Conservation (phyloP, 2,888 invertebrate species). For the Galerucella calmariensis region DNA sequence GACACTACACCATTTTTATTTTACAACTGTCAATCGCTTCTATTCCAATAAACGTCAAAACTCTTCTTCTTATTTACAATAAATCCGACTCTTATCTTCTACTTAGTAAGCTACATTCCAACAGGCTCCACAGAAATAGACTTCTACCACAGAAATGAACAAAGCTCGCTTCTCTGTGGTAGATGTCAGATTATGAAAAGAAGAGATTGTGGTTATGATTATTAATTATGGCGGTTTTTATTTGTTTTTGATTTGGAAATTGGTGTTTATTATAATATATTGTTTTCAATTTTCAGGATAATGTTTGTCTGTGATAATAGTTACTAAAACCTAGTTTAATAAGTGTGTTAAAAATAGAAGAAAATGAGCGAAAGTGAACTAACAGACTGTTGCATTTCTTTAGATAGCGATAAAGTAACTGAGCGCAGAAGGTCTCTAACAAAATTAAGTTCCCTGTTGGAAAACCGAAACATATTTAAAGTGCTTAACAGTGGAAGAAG, state of each 20-base stretch:
- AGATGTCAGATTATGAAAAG: neutral
- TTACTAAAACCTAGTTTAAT: neutral
- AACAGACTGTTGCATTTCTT: constrained; percentile 3
- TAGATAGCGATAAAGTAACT: constrained; percentile 40
- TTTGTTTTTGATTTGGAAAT: neutral
- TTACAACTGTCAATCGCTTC: constrained; percentile 1
- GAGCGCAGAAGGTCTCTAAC: constrained; percentile 49
- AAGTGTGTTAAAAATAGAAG: neutral
- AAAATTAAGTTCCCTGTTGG: constrained; percentile 42
- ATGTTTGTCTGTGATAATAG: neutral
- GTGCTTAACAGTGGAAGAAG: constrained; percentile 34
- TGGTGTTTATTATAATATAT: neutral
- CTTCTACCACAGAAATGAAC: too few species aligned
- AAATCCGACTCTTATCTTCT: too few species aligned
- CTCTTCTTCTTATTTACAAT: too few species aligned
- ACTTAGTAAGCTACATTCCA: too few species aligned
- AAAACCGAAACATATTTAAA: constrained; percentile 38
- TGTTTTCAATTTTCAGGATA: neutral
- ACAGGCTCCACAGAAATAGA: too few species aligned
- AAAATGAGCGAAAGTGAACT: constrained; percentile 13
- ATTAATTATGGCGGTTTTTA: neutral
- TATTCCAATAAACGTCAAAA: neutral
- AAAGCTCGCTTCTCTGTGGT: neutral
- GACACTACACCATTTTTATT: constrained; percentile 16
- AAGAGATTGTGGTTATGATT: neutral